Percentiles rank a stretch among this genome's conserved stretches.
Conservation (phyloP, 2,888 invertebrate species). For the Hypomecis atomaria region DNA sequence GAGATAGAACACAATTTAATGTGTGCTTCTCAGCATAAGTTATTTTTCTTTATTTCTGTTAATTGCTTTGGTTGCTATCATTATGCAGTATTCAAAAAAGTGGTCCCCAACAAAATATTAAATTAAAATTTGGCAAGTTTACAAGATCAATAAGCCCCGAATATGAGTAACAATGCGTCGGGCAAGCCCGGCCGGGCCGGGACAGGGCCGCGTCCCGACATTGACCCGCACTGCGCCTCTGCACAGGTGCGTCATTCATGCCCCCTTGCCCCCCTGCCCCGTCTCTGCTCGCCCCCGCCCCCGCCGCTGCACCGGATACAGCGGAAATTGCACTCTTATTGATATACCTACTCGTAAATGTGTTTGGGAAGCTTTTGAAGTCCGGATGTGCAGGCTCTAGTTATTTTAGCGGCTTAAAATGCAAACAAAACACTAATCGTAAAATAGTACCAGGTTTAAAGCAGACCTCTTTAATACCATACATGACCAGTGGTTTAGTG, state of each 20-base stretch:
- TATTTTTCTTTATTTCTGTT: too few species aligned
- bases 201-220: constrained; percentile 56
- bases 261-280: constrained; percentile 37
- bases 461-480: too few species aligned
- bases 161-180: not conserved
- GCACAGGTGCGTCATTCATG: constrained; percentile 71
- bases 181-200: constrained; percentile 1
- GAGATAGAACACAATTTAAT: too few species aligned
- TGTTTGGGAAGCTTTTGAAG: constrained; percentile 4
- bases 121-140: too few species aligned
- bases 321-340: constrained; percentile 44
- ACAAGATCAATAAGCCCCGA: too few species aligned
- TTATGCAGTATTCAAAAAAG: too few species aligned
- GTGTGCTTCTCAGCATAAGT: too few species aligned
- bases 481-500: too few species aligned
- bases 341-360: constrained; percentile 12
- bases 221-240: constrained; percentile 66
- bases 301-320: constrained; percentile 47
- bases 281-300: constrained; percentile 16
- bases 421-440: too few species aligned
- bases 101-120: too few species aligned
- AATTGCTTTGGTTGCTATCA: too few species aligned
- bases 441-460: too few species aligned
- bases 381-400: not conserved
- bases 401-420: not conserved